phyloP scores from a whole-genome alignment of 2,113 vertebrate genomes.

The Perccottus glenii region DNA sequence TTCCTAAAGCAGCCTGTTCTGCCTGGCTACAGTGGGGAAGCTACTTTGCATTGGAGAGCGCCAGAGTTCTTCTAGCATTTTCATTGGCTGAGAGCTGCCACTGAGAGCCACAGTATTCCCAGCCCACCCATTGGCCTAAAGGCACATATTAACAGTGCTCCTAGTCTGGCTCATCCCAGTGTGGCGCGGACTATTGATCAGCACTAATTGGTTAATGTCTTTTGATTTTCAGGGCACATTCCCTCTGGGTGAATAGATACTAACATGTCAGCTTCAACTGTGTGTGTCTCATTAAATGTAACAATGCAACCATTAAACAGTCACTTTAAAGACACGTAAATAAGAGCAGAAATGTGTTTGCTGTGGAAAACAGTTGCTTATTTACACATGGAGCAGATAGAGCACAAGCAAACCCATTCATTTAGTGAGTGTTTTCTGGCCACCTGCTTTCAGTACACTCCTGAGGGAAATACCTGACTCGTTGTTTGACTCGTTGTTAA shows the following conservation, averaged over 20 bases:
- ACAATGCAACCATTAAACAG: slow-evolving; percentile 7
- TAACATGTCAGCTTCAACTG: slow-evolving; percentile 28
- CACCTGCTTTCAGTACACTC: neutral
- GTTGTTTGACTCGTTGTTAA: neutral
- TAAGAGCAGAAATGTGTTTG: neutral
- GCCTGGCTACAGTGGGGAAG: slow-evolving; percentile 65
- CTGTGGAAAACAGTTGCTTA: neutral
- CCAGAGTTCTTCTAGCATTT: slow-evolving; percentile 47
- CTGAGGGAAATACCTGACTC: neutral
- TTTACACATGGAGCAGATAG: slow-evolving; percentile 9
- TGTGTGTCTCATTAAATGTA: slow-evolving; percentile 28
- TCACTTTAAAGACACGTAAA: neutral
- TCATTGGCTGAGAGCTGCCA: slow-evolving; percentile 56
- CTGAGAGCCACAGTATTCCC: slow-evolving; percentile 24
- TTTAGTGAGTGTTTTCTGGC: neutral
- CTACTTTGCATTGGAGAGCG: slow-evolving; percentile 57
- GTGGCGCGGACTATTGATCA: slow-evolving; percentile 69
- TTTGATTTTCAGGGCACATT: slow-evolving; percentile 70
- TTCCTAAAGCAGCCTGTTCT: slow-evolving; percentile 49
- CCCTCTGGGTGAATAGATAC: slow-evolving; percentile 38
- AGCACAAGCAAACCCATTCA: neutral
- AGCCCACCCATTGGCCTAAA: slow-evolving; percentile 43
- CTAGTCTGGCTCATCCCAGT: slow-evolving; percentile 28
- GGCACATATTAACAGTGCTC: slow-evolving; percentile 42
- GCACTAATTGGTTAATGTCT: slow-evolving; percentile 76